A percentile compares a stretch with the other conserved stretches of the same genome.
phyloP scores from a whole-genome alignment of 1,140 invertebrate genomes.

The Adelges cooleyi region DNA sequence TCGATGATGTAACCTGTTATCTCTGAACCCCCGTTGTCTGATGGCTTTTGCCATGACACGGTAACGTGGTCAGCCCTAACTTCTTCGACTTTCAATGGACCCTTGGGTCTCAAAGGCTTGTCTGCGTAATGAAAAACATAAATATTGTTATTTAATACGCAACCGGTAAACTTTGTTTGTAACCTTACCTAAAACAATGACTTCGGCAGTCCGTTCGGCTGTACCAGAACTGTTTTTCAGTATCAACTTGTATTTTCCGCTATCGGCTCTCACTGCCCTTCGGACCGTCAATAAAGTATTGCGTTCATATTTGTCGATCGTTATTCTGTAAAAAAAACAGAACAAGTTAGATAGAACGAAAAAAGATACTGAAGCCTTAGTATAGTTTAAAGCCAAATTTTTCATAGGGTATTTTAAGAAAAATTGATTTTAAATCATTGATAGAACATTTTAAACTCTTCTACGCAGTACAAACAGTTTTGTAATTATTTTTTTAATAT shows the following conservation, averaged over 20 bases:
- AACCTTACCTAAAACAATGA: conserved; percentile 66
- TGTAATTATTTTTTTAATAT: not conserved
- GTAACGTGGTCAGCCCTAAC: conserved; percentile 82
- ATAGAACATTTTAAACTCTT: too few species aligned
- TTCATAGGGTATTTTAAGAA: too few species aligned
- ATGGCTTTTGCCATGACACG: conserved; percentile 88
- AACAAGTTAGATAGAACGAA: not conserved
- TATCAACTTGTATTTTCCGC: conserved; percentile 77
- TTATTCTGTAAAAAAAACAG: conserved; percentile 45
- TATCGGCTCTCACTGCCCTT: conserved; percentile 71
- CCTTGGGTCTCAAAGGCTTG: conserved; percentile 71
- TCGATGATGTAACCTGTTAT: conserved; percentile 93
- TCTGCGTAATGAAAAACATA: too few species aligned
- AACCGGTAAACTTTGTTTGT: too few species aligned
- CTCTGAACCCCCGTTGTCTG: conserved; percentile 84
- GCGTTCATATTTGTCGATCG: conserved; percentile 77
- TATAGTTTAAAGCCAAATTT: too few species aligned
- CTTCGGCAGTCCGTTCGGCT: conserved; percentile 69
- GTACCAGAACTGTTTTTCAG: conserved; percentile 74
- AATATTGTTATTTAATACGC: not conserved
- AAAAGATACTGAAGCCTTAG: too few species aligned
- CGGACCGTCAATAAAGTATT: conserved; percentile 85
- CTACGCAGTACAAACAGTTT: not conserved
- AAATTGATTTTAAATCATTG: too few species aligned
- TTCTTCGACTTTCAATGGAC: conserved; percentile 76